Percentiles rank a stretch among this genome's conserved stretches.
Evolutionary conservation across 2,888 invertebrate genomes (phyloP).

Genomic region (Drosophila cognata): DNA sequence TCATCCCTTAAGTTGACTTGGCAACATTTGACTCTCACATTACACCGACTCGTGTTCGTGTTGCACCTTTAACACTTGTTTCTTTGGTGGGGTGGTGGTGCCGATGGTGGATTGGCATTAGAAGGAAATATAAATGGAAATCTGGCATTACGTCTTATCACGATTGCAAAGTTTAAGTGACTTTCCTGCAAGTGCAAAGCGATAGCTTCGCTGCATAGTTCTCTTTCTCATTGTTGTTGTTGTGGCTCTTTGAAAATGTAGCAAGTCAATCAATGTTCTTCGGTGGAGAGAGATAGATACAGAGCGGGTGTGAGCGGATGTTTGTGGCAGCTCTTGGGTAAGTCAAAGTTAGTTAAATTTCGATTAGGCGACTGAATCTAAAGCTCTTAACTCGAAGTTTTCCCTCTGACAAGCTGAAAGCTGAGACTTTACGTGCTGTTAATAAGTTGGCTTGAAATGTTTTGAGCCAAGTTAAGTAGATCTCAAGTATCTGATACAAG

Average conservation of each 20-base stretch:
- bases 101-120: not conserved
- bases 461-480: not conserved
- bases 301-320: not conserved
- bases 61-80: constrained; percentile 74
- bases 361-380: constrained; percentile 33
- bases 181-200: constrained; percentile 76
- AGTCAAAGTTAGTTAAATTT: constrained; percentile 61
- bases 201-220: constrained; percentile 42
- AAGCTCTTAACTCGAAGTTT: constrained; percentile 24
- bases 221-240: constrained; percentile 5
- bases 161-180: constrained; percentile 83
- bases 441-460: constrained; percentile 2
- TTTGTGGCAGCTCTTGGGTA: constrained; percentile 15
- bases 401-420: constrained; percentile 18
- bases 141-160: constrained; percentile 81
- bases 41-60: constrained; percentile 26
- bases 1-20: constrained; percentile 17
- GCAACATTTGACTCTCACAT: constrained; percentile 55
- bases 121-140: constrained; percentile 78
- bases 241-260: constrained; percentile 57
- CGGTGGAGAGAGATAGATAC: not conserved
- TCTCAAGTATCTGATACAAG: not conserved
- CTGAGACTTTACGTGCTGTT: constrained; percentile 15
- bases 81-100: not conserved
- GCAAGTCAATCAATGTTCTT: constrained; percentile 69